These are phyloP conservation scores for Trachelipus rathkii DNA, from an alignment of 1,140 invertebrate species.

Conservation along the genomic window DNA sequence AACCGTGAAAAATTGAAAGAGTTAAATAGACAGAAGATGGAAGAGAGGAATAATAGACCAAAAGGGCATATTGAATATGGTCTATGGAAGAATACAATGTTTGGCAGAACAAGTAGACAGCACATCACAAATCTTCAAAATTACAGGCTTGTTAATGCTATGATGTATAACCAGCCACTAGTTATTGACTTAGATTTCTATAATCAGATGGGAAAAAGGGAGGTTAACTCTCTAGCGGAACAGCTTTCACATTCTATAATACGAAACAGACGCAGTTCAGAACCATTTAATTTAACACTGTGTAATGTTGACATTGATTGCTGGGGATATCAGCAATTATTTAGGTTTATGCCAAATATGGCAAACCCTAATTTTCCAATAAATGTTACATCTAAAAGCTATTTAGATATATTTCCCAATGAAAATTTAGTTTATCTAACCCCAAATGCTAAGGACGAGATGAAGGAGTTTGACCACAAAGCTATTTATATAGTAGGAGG, in stretches of 20 bases:
- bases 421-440: too few relatives aligned
- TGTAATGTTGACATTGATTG: too few relatives aligned
- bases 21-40: slow-evolving; percentile 29
- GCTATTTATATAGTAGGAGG: too few relatives aligned
- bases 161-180: slow-evolving; percentile 67
- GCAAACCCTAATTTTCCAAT: too few relatives aligned
- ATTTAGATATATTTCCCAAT: too few relatives aligned
- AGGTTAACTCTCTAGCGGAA: slow-evolving; percentile 66
- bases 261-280: slow-evolving; percentile 62
- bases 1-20: background rate
- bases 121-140: slow-evolving; percentile 65
- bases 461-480: too few relatives aligned
- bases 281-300: too few relatives aligned
- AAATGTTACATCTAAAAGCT: too few relatives aligned
- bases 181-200: slow-evolving; percentile 78
- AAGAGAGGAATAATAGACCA: slow-evolving; percentile 50
- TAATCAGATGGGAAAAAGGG: slow-evolving; percentile 64
- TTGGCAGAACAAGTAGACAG: slow-evolving; percentile 61
- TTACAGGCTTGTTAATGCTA: slow-evolving; percentile 60
- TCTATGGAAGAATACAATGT: slow-evolving; percentile 61
- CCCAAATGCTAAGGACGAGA: too few relatives aligned
- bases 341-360: too few relatives aligned
- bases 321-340: too few relatives aligned
- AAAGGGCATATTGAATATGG: slow-evolving; percentile 55
- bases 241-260: slow-evolving; percentile 58